Evolutionary conservation across 2,797 vertebrate genomes (phyloP), one percentile per base, ranked within the genome.

Genomic region (Strix occidentalis): DNA sequence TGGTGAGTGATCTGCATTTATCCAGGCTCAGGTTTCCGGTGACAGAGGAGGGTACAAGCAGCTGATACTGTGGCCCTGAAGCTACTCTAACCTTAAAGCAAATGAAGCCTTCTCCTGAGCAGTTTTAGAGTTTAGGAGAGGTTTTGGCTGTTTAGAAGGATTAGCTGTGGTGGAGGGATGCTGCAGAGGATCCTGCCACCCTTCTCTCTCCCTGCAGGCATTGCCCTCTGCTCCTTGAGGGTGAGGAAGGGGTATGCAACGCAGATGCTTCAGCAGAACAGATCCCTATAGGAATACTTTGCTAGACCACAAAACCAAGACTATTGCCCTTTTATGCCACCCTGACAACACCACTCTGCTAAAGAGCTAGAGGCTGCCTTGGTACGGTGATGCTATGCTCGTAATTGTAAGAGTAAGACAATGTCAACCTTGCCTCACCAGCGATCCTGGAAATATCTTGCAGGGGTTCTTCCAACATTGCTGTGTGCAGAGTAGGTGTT

Each of bases 351-450:
- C 5, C 5, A 18, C 21, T 35, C 23, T 2, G 3, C 66, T 58
- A 28, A 77, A 51, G 31, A 57, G 14, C 46, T 43, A 18, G 39
- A 45, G 33, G 13, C 51, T 64, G 81, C 65, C 37, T 35, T 43
- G 53, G 16, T 57, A 45, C 61, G 65, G 54, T 0, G 0, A 74
- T 61, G 48, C 23, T 50, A 2, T 35, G 17, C 28, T 45, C n/a
- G 21, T 31, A 33, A 82, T 33, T 31, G 2, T 48, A 84, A 90
- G 56, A 79, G 35, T 3, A 33, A 81, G 43, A 33, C n/a, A 50
- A 43, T 33, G 46, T 64, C 51, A 61, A 33, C 25, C 10, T 68
- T 72, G 46, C 45, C 63, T 57, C 43, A 81, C 20, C 35, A 88
- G 31, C 2, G 3, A 43, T 65, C 28, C 53, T 31, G 53, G 37